Evolutionary conservation across 1,140 invertebrate species (phyloP).

Genomic region (Pseudomyrmex dendroicus): DNA sequence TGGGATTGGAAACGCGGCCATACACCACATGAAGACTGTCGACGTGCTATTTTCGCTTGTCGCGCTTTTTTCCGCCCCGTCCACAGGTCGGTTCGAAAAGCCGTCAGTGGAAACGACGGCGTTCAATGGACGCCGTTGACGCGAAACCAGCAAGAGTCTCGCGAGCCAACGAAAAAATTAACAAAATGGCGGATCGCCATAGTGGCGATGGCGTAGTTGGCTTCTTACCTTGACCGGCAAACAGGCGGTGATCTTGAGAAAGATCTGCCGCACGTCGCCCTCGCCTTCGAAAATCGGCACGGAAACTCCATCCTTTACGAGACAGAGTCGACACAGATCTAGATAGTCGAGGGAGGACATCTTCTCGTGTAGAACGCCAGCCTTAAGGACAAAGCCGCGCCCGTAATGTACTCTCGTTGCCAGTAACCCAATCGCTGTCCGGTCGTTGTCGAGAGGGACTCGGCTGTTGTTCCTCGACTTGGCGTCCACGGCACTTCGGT

Average conservation of each 20-base stretch:
- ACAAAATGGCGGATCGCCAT: conserved; percentile 72
- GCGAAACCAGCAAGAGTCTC: conserved; percentile 45
- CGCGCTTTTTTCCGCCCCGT: neutral
- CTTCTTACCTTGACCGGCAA: conserved; percentile 88
- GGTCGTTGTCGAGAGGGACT: conserved; percentile 70
- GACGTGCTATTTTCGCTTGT: neutral
- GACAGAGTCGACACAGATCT: conserved; percentile 87
- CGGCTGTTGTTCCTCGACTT: conserved; percentile 65
- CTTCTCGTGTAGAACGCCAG: conserved; percentile 79
- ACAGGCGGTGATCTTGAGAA: conserved; percentile 86
- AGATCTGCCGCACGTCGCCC: conserved; percentile 86
- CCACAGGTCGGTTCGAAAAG: conserved; percentile 40
- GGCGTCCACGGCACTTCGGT: conserved; percentile 59
- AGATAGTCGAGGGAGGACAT: conserved; percentile 85
- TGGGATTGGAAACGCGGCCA: neutral
- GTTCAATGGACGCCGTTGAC: neutral
- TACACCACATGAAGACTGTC: neutral
- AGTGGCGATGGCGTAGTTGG: conserved; percentile 81
- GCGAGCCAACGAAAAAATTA: conserved; percentile 22
- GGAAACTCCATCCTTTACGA: conserved; percentile 86
- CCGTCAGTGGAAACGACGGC: neutral
- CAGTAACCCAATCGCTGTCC: conserved; percentile 73
- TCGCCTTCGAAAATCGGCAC: conserved; percentile 87
- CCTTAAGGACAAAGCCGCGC: conserved; percentile 72
- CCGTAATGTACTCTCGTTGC: conserved; percentile 44